Evolutionary conservation across 2,113 vertebrate genomes (phyloP).

Genomic region (Noturus placidus): DNA sequence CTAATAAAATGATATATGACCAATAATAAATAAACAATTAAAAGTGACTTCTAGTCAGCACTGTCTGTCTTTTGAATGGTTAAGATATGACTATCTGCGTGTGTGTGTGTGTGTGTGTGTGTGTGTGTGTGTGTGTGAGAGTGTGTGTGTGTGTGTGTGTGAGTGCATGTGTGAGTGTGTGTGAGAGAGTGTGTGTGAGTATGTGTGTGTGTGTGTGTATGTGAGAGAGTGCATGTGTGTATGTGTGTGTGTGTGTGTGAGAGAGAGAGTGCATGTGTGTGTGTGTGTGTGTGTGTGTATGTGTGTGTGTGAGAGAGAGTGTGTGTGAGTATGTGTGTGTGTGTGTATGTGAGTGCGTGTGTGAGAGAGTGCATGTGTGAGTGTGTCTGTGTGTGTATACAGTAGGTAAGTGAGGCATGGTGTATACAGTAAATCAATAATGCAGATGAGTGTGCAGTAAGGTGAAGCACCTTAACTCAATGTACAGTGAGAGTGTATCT

Average conservation of each 20-base stretch:
- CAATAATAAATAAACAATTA: not conserved
- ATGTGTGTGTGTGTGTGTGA: not conserved
- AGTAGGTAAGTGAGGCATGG: not conserved
- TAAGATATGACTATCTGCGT: not conserved
- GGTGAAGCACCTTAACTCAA: conserved; percentile 63
- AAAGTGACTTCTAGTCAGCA: conserved; percentile 4
- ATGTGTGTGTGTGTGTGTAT: too few relatives aligned
- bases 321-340: too few relatives aligned
- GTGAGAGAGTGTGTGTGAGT: not conserved
- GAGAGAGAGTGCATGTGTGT: too few relatives aligned
- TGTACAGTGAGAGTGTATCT: conserved; percentile 59
- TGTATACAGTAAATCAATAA: not conserved
- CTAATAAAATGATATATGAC: conserved; percentile 13
- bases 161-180: conserved; percentile 1
- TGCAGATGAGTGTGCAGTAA: not conserved
- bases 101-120: too few relatives aligned
- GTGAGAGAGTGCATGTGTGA: not conserved
- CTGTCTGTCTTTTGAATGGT: not conserved
- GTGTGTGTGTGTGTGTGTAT: not conserved
- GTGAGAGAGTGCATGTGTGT: not conserved
- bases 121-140: too few relatives aligned
- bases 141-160: not conserved
- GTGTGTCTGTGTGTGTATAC: not conserved
- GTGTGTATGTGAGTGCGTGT: not conserved
- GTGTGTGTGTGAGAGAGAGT: not conserved